Conservation (phyloP, 2,888 invertebrate genomes). For the Mythimna impura region DNA sequence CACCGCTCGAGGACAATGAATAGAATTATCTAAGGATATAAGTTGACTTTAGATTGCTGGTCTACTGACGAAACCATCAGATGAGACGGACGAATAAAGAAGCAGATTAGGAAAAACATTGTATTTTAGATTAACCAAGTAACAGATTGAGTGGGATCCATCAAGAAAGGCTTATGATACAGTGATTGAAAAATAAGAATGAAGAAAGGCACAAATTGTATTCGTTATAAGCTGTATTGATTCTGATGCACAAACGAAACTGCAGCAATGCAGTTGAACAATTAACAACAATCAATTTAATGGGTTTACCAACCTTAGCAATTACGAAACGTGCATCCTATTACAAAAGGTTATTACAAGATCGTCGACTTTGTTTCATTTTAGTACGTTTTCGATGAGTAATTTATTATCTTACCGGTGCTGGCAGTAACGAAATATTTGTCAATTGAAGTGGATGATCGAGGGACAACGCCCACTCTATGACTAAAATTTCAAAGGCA, state of each 20-base stretch:
- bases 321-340: constrained; percentile 12
- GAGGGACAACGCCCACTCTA: constrained; percentile 11
- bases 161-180: too few relatives aligned
- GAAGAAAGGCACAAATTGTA: not conserved
- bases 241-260: constrained; percentile 14
- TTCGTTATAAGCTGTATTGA: constrained; percentile 10
- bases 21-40: not conserved
- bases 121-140: too few relatives aligned
- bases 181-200: too few relatives aligned
- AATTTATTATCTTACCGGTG: not conserved
- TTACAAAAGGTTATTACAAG: constrained; percentile 4
- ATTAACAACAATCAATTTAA: constrained; percentile 37
- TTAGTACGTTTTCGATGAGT: constrained; percentile 16
- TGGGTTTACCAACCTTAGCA: constrained; percentile 28
- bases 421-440: constrained; percentile 20
- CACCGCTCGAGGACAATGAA: not conserved
- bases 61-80: too few relatives aligned
- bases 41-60: not conserved
- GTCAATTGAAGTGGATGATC: constrained; percentile 15
- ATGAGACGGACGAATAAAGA: too few relatives aligned
- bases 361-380: constrained; percentile 12
- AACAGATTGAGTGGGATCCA: too few relatives aligned
- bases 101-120: too few relatives aligned
- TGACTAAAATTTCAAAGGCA: constrained; percentile 9
- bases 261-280: constrained; percentile 36